Evolutionary conservation across 2,113 vertebrate species (phyloP), one percentile per base, ranked within the genome.

Genomic region (Trematocara zebra): DNA sequence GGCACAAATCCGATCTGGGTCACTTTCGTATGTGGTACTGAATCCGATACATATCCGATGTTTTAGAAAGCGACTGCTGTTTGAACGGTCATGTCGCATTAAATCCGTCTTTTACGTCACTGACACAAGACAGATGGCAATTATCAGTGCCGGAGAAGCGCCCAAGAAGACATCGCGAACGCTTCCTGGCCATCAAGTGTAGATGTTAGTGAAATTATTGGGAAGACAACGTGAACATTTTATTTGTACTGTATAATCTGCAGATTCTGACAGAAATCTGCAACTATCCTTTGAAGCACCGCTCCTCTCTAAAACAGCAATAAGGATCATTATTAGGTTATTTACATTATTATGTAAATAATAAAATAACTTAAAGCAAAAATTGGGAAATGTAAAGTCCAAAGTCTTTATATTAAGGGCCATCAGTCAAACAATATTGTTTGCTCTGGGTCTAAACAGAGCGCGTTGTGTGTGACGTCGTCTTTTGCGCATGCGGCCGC

Each of bases 391-490:
- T 0, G 0, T 52, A 0, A 52, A 52, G 18, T 52, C 51, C 18
- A 0, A 52, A 52, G 9, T 20, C 3, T 52, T 20, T 52, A 52
- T 20, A 20, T 52, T 3, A 1, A 20, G 3, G 18, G 18, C 5
- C 17, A 18, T 3, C 4, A 3, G 17, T 20, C n/a, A 53, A 53
- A 20, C 20, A 23, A 23, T 7, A 26, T 0, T 26, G 2, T 54
- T 54, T 23, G 3, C 1, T 54, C 20, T 54, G 53, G 11, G 11
- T 26, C 53, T 26, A 7, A 54, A 54, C 20, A 1, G 51, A 53
- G 20, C 6, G 0, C 2, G 6, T 26, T 56, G 53, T 26, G 20
- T 54, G 20, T 0, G 20, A 56, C 11, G 0, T 56, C 53, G 4
- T 14, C 20, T 56, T 26, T 26, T 54, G 53, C 6, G 3, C 53